phyloP scores from a whole-genome alignment of 2,888 invertebrate genomes.

The Sclerodermus sp. region DNA sequence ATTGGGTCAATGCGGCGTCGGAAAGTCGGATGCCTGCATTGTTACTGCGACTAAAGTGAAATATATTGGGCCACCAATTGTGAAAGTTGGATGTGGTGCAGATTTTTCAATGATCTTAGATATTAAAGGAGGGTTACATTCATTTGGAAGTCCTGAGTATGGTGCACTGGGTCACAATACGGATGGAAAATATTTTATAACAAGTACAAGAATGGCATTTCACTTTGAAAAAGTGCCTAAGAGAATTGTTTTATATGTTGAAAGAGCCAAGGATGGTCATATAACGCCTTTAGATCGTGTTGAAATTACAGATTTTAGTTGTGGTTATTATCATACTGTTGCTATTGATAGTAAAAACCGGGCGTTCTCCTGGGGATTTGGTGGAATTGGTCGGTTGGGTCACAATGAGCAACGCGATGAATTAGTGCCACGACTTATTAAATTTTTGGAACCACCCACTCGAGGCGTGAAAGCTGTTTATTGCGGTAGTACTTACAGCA shows the following conservation, averaged over 20 bases:
- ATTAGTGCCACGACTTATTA: constrained; percentile 78
- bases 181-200: constrained; percentile 92
- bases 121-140: constrained; percentile 83
- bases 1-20: constrained; percentile 89
- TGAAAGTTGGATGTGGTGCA: constrained; percentile 87
- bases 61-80: constrained; percentile 81
- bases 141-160: constrained; percentile 91
- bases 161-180: constrained; percentile 94
- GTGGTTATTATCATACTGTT: constrained; percentile 89
- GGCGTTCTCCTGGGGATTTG: constrained; percentile 94
- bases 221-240: constrained; percentile 85
- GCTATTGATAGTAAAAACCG: constrained; percentile 87
- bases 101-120: constrained; percentile 92
- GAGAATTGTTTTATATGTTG: constrained; percentile 81
- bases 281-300: constrained; percentile 82
- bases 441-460: constrained; percentile 83
- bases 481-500: constrained; percentile 85
- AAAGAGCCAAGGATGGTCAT: constrained; percentile 84
- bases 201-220: constrained; percentile 83
- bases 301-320: constrained; percentile 85
- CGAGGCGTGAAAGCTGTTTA: constrained; percentile 80
- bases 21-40: constrained; percentile 61
- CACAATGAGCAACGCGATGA: constrained; percentile 94
- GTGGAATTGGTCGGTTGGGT: constrained; percentile 90
- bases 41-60: constrained; percentile 63